Evolutionary conservation across 2,888 invertebrate species (phyloP).

Genomic region (Malachius bipustulatus): DNA sequence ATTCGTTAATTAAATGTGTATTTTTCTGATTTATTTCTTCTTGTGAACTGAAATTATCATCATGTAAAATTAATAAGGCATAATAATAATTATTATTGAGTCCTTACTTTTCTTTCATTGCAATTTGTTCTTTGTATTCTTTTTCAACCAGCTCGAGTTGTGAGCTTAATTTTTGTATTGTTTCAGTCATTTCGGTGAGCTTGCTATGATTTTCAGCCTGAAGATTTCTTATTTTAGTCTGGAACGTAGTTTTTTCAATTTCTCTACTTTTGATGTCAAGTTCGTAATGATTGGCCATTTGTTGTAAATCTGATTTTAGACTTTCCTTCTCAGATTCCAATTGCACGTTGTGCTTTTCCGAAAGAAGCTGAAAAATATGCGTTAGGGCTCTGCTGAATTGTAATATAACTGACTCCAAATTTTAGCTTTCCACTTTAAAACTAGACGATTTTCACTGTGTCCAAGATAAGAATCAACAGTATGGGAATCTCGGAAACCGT

Average conservation of each 20-base stretch:
- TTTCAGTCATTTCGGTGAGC: constrained; percentile 26
- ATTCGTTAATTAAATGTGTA: constrained; percentile 27
- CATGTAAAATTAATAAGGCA: constrained; percentile 3
- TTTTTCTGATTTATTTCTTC: constrained; percentile 19
- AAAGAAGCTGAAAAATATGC: constrained; percentile 36
- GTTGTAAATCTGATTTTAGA: constrained; percentile 45
- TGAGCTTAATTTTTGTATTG: constrained; percentile 24
- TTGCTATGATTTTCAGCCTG: constrained; percentile 31
- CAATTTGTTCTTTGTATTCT: constrained; percentile 23
- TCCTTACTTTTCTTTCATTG: constrained; percentile 18
- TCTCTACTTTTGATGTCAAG: constrained; percentile 46
- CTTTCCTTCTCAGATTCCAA: constrained; percentile 46
- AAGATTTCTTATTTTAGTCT: constrained; percentile 34
- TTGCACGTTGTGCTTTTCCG: constrained; percentile 47
- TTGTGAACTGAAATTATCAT: constrained; percentile 5
- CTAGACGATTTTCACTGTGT: too few species aligned
- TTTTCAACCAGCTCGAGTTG: constrained; percentile 28
- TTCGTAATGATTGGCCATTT: constrained; percentile 43
- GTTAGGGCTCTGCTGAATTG: not conserved
- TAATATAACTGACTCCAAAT: not conserved
- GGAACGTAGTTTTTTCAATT: constrained; percentile 42
- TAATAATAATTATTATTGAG: constrained; percentile 9
- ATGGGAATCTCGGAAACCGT: too few species aligned
- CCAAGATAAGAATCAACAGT: too few species aligned
- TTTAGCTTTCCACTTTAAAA: not conserved